A percentile compares a stretch with the other conserved stretches of the same genome.
phyloP scores from a whole-genome alignment of 2,888 invertebrate species.

The Brenthis hecate region DNA sequence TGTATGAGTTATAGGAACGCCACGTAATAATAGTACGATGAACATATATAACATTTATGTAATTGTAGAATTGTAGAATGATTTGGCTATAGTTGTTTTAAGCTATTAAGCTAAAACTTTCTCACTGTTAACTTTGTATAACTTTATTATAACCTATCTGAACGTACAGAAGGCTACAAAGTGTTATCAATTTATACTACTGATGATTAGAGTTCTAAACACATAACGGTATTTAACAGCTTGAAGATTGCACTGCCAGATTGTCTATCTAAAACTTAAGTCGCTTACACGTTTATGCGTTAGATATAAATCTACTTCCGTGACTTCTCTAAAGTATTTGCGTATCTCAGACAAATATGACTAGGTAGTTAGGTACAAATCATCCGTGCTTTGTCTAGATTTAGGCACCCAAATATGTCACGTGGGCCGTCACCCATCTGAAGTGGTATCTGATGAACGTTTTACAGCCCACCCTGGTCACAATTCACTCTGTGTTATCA shows the following conservation, averaged over 20 bases:
- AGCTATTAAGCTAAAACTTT: too few species aligned
- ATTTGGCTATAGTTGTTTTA: too few species aligned
- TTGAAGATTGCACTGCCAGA: conserved; percentile 13
- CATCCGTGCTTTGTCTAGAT: conserved; percentile 32
- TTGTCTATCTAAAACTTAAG: conserved; percentile 19
- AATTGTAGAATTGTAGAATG: too few species aligned
- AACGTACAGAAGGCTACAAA: too few species aligned
- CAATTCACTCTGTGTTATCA: conserved; percentile 61
- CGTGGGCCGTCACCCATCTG: conserved; percentile 54
- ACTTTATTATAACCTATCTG: too few species aligned
- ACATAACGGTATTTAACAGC: conserved; percentile 11
- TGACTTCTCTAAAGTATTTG: conserved; percentile 19
- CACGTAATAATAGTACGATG: too few species aligned
- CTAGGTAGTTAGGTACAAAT: conserved; percentile 1
- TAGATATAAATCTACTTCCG: conserved; percentile 19
- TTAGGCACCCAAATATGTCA: conserved; percentile 46
- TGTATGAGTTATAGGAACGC: too few species aligned
- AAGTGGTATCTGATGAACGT: conserved; percentile 67
- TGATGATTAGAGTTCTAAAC: conserved; percentile 9
- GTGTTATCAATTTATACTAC: background rate
- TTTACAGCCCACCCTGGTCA: conserved; percentile 58
- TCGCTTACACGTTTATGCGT: conserved; percentile 19
- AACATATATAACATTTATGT: too few species aligned
- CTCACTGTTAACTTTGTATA: too few species aligned
- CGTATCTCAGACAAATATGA: conserved; percentile 9